Percentiles rank a stretch among this genome's conserved stretches.
These are phyloP conservation scores for Parus major DNA, from an alignment of 2,113 vertebrate genomes.

Conservation along the genomic window DNA sequence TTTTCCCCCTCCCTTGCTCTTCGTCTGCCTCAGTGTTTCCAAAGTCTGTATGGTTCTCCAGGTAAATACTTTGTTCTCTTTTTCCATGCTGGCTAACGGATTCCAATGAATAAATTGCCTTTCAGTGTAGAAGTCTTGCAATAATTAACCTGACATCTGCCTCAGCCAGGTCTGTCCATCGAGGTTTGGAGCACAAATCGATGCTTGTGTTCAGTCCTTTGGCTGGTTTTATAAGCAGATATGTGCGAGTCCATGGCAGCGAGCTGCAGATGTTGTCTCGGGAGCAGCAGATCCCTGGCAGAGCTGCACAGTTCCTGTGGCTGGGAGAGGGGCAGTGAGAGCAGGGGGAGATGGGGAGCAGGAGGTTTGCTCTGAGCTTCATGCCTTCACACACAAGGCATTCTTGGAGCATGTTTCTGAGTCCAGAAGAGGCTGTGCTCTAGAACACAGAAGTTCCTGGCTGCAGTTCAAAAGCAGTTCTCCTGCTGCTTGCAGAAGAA, in stretches of 20 bases:
- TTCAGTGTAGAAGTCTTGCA: conserved; percentile 14
- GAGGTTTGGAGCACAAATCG: not conserved
- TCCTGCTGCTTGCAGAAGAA: not conserved
- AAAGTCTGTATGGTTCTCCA: not conserved
- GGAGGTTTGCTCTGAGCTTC: not conserved
- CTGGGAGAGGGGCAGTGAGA: not conserved
- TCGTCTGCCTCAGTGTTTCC: not conserved
- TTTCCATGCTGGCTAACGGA: not conserved
- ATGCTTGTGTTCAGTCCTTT: not conserved
- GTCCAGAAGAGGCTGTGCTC: not conserved
- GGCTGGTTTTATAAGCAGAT: not conserved
- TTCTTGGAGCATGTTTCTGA: not conserved
- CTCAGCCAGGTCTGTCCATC: conserved; percentile 18
- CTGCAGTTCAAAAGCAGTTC: not conserved
- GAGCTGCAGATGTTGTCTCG: conserved; percentile 38
- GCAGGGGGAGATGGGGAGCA: not conserved
- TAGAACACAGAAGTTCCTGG: not conserved
- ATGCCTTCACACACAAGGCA: not conserved
- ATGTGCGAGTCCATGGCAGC: not conserved
- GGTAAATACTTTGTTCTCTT: conserved; percentile 7
- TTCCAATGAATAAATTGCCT: conserved; percentile 11
- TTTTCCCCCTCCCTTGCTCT: not conserved
- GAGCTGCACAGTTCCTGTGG: not conserved
- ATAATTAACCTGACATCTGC: conserved; percentile 46
- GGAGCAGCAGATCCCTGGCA: not conserved